These are phyloP conservation scores for Leuciscus idus DNA, from an alignment of 2,113 vertebrate genomes.

Conservation along the genomic window DNA sequence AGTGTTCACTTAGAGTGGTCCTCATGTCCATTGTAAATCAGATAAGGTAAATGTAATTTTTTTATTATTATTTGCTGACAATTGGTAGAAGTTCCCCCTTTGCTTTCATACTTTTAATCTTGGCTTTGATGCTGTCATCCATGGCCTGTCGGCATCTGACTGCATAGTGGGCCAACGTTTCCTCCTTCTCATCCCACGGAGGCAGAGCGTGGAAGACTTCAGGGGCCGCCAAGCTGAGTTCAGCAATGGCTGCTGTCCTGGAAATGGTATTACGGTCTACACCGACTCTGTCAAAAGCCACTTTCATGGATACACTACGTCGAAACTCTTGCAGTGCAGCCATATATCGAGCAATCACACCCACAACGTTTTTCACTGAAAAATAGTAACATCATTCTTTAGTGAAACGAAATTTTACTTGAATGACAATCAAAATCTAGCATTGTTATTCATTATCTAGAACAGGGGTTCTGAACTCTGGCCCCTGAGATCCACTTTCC, in stretches of 20 bases:
- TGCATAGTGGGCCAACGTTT: slow-evolving; percentile 70
- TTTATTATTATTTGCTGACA: slow-evolving; percentile 57
- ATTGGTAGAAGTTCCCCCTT: slow-evolving; percentile 71
- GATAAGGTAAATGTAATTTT: neutral
- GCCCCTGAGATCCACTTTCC: too few species aligned
- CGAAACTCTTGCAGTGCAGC: slow-evolving; percentile 68
- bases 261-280: slow-evolving; percentile 73
- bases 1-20: neutral
- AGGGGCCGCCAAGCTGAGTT: slow-evolving; percentile 68
- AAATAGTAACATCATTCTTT: slow-evolving; percentile 1
- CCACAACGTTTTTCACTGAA: slow-evolving; percentile 71
- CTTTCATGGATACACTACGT: slow-evolving; percentile 70
- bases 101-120: slow-evolving; percentile 71
- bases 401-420: neutral
- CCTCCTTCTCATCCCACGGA: slow-evolving; percentile 72
- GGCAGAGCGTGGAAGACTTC: slow-evolving; percentile 68
- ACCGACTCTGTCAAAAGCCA: slow-evolving; percentile 69
- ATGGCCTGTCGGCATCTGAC: slow-evolving; percentile 70
- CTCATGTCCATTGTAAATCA: neutral
- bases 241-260: slow-evolving; percentile 68
- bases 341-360: slow-evolving; percentile 70
- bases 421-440: neutral
- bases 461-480: too few species aligned
- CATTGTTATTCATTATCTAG: neutral
- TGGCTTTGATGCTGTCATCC: slow-evolving; percentile 70